Evolutionary conservation across 1,140 invertebrate genomes (phyloP), one percentile per base, ranked within the genome.

Genomic region (Protaetia brevitarsis): DNA sequence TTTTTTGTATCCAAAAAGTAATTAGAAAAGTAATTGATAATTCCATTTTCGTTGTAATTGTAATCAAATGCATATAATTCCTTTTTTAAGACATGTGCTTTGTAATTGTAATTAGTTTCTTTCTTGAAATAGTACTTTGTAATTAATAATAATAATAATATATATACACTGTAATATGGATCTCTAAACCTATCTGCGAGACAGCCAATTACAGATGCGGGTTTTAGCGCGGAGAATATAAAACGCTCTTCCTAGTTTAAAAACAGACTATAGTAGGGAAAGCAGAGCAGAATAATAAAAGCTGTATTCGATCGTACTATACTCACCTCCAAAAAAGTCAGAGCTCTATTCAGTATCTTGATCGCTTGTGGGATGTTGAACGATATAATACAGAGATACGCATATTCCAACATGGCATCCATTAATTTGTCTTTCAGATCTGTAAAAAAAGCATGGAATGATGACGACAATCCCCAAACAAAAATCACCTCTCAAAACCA

Each of bases 321-420:
- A 62, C 3, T 75, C 66, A 73, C 77, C 61, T 71, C 77, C 74
- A 78, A 63, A 72, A 79, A 28, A 10, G 69, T 61, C 34, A 81
- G 74, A 1, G 82, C 82, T 31, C 83, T 77, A 10, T 70, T 67
- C 29, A 85, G 75, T 7, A 85, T 76, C 68, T 81, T 80, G 68
- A 81, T 77, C 5, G 84, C 84, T 69, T 83, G 77, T 1, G 82
- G 76, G 23, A 84, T 69, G 51, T 85, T 84, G 30, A 70, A 78
- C 4, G 72, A 76, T 2, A 79, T 76, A 30, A 86, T 77, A 30
- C 80, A 81, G 0, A 85, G 64, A 29, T 83, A 82, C 0, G 80
- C 79, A 13, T 82, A 85, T 66, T 85, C 83, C 13, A 86, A 68
- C 70, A 85, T 82, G 6, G 83, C 82, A 6, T 79, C 76, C 65